Conservation (phyloP, 2,113 vertebrate genomes). For the Urocitellus parryii region DNA sequence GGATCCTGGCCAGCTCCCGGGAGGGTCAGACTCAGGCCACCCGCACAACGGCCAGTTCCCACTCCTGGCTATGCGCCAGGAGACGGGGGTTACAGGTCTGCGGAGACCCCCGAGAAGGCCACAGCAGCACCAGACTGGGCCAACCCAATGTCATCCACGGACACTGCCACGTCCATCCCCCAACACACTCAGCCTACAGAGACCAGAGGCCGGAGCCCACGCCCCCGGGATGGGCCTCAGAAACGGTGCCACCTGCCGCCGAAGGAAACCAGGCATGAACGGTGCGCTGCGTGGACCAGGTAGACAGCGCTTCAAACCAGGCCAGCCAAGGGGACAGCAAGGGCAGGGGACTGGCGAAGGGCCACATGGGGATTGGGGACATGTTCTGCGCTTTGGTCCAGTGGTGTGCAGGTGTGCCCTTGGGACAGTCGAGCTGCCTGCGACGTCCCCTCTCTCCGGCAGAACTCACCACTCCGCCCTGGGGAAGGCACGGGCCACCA, state of each 20-base stretch:
- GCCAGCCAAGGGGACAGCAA: background rate
- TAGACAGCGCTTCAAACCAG: conserved; percentile 5
- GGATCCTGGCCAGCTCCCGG: background rate
- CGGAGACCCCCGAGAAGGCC: background rate
- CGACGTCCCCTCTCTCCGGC: too few species aligned
- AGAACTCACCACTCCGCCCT: background rate
- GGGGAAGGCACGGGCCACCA: too few species aligned
- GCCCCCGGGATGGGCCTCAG: too few species aligned
- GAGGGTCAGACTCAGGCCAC: background rate
- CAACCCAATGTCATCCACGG: background rate
- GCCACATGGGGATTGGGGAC: fast-evolving
- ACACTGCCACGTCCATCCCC: fast-evolving
- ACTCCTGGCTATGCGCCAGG: background rate
- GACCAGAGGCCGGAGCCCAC: background rate
- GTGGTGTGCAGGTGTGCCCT: background rate
- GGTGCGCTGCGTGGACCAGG: background rate
- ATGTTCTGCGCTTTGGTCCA: background rate
- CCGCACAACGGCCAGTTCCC: background rate
- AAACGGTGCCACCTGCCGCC: background rate
- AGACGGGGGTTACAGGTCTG: background rate
- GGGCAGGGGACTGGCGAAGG: too few species aligned
- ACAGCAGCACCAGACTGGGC: background rate
- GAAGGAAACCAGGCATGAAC: background rate
- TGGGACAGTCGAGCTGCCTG: too few species aligned
- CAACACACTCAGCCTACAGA: background rate